These are phyloP conservation scores for Caerostris extrusa DNA, from an alignment of 1,140 invertebrate species.

Conservation along the genomic window DNA sequence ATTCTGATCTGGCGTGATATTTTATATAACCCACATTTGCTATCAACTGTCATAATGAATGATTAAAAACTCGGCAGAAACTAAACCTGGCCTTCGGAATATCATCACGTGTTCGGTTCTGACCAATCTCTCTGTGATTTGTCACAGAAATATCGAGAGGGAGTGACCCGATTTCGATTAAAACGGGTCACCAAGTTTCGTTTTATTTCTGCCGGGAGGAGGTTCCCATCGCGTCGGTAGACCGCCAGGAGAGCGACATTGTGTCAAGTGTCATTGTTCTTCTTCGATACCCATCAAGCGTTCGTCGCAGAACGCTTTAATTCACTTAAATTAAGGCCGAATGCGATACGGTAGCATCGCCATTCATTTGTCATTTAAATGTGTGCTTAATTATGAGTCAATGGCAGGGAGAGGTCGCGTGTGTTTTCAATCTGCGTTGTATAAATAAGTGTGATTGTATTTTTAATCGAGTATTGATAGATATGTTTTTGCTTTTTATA, in stretches of 20 bases:
- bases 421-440: no score
- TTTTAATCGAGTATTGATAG: no score
- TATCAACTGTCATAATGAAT: conserved; percentile 17
- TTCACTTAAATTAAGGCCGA: conserved; percentile 1
- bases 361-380: background rate
- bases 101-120: background rate
- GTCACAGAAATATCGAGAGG: background rate
- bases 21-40: background rate
- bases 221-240: background rate
- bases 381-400: background rate
- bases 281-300: conserved; percentile 9
- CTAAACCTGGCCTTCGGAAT: background rate
- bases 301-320: conserved; percentile 1
- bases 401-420: background rate
- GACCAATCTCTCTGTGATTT: conserved; percentile 27
- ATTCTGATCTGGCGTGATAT: background rate
- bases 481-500: no score
- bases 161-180: conserved; percentile 18
- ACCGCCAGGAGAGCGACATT: background rate
- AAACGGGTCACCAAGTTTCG: background rate
- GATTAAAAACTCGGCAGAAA: conserved; percentile 9
- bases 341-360: background rate
- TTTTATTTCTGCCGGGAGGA: background rate
- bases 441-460: no score
- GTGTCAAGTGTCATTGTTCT: conserved; percentile 15